These are phyloP conservation scores for Phasianus colchicus DNA, from an alignment of 2,113 vertebrate genomes.

Conservation along the genomic window DNA sequence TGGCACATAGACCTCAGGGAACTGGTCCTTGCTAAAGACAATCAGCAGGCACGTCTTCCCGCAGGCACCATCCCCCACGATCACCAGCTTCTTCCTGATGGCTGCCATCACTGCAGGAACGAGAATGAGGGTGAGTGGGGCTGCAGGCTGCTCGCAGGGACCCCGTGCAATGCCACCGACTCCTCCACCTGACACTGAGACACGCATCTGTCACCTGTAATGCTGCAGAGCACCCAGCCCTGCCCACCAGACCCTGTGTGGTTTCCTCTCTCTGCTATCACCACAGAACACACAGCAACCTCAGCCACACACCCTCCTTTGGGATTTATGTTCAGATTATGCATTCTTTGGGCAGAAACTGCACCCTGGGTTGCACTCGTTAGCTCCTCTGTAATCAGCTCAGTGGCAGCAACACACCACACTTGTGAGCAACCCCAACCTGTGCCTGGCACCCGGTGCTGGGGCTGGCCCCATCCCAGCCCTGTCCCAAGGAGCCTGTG, in stretches of 20 bases:
- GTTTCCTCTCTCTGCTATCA: not conserved
- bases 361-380: rapidly evolving
- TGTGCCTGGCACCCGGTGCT: rapidly evolving
- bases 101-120: constrained; percentile 88
- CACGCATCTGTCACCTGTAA: not conserved
- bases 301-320: rapidly evolving
- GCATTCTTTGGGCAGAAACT: not conserved
- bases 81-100: constrained; percentile 98
- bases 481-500: not conserved
- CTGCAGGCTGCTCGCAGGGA: not conserved
- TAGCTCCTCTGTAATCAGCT: not conserved
- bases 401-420: rapidly evolving
- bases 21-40: constrained; percentile 98
- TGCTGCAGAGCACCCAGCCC: no score
- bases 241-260: no score
- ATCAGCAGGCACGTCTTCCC: constrained; percentile 98
- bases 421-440: not conserved
- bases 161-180: rapidly evolving
- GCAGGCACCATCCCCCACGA: constrained; percentile 96
- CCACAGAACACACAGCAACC: not conserved
- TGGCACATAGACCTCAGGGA: constrained; percentile 97
- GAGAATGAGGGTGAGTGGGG: not conserved
- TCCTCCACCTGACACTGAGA: not conserved
- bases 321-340: not conserved
- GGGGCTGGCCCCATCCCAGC: not conserved